Evolutionary conservation across 2,797 vertebrate species (phyloP), one percentile per base, ranked within the genome.

Genomic region (Acanthurus tractus): DNA sequence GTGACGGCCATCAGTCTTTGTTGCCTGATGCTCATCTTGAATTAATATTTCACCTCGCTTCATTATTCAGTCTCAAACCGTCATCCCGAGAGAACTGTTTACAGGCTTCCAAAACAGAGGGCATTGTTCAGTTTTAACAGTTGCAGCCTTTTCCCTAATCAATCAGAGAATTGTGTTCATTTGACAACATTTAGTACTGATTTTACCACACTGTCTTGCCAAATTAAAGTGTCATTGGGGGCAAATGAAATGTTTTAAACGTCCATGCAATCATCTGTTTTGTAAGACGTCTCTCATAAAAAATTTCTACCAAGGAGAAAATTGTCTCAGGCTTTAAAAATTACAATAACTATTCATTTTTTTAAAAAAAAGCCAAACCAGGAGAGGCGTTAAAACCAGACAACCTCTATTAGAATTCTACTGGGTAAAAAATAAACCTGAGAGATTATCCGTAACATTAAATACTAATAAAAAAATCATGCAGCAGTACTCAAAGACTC

Each of bases 381-480:
- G 38, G 38, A 40, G 38, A 40, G 38, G 38, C 3, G 11, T 45
- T 45, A n/a, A 79, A 70, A 23, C n/a, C 81, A 71, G 56, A 77
- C 69, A 56, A 17, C 56, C 49, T 53, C 62, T 57, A 53, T 52
- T 67, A 38, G 45, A 78, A 52, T 61, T 74, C 66, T 40, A 68
- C 54, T 61, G 55, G 70, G 46, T 8, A 20, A 70, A 84, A 84
- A 40, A 76, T 67, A 86, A 89, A 85, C 61, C 62, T 67, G 59
- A 77, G 78, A 82, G 86, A 86, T 82, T 68, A 83, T 50, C 81
- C 70, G 59, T 55, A 71, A 84, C 81, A 78, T 87, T 25, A 86
- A 86, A 82, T 79, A 89, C 87, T 88, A 75, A 79, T 72, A 71
- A 17, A 75, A 75, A 36, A 85, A 70, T 78, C 73, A 78, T 74